Evolutionary conservation across 2,797 vertebrate species (phyloP).

Genomic region (Pseudopleuronectes americanus): DNA sequence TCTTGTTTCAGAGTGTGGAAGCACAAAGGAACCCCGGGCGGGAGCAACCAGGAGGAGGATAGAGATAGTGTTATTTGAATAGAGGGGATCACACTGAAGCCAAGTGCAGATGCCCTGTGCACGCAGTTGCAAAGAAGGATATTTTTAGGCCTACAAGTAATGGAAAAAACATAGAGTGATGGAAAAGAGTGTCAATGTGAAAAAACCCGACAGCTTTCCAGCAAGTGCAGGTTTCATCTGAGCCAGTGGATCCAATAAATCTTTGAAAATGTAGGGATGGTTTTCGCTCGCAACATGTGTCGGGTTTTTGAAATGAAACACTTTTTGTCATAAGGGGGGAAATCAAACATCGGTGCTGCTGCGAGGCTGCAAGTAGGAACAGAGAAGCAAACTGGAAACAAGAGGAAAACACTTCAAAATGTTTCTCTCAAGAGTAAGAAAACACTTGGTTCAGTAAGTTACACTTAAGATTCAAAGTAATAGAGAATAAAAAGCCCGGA

Average conservation of each 20-base stretch:
- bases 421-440: not conserved
- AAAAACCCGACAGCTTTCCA: constrained; percentile 18
- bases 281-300: not conserved
- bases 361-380: not conserved
- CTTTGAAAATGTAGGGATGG: not conserved
- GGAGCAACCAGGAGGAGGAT: constrained; percentile 4
- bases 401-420: not conserved
- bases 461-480: not conserved
- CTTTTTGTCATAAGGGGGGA: not conserved
- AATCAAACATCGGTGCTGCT: constrained; percentile 10
- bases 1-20: constrained; percentile 33
- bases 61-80: constrained; percentile 2
- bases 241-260: constrained; percentile 18
- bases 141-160: constrained; percentile 21
- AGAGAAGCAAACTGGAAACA: not conserved
- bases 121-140: constrained; percentile 8
- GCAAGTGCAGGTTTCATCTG: constrained; percentile 25
- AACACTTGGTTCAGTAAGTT: not conserved
- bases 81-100: constrained; percentile 4
- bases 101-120: constrained; percentile 11
- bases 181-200: constrained; percentile 20
- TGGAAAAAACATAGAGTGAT: constrained; percentile 1
- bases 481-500: not conserved
- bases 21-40: constrained; percentile 30
- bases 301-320: constrained; percentile 13